Base-by-base conservation (phyloP, 2,113 vertebrate genomes). In the Trematomus loennbergii region DNA sequence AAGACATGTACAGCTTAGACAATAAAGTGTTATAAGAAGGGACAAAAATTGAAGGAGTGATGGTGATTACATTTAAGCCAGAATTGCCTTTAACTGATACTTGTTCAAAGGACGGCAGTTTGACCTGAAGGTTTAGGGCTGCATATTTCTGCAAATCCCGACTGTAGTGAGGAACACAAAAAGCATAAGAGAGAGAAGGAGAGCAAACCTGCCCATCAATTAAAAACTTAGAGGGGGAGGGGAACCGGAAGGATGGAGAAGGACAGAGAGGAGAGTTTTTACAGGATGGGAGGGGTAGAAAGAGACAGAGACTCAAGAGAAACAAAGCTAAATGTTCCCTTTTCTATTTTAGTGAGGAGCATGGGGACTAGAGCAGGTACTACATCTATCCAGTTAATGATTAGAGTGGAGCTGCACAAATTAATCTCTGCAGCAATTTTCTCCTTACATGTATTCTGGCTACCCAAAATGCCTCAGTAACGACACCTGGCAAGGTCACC, bases 401-500 rank as follows among this genome's bases (percentile, higher is more conserved):
- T 91, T 93, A 88, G 75, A 91, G 65, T 40, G 33, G 64, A 58
- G 50, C 68, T 48, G 80, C 86, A 87, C 73, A 86, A 85, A 89
- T 83, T 83, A 79, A 89, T 87, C 86, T 79, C 74, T 74, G 59
- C 58, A 29, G 58, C 49, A 13, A 36, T 63, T 75, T 60, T 74
- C 50, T 36, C 33, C 63, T 72, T 57, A 58, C 22, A 61, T 78
- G 75, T 61, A 86, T 16, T 49, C 72, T 62, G 33, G 45, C 58
- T 82, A 84, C 59, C 79, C 79, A 82, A 87, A 87, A 88, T 83
- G 86, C 75, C 66, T 79, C 75, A 75, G 85, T 75, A 57, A 85
- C 76, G 78, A 89, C 92, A 92, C 84, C 84, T 91, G 91, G 71
- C 91, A 93, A 94, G 93, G 94, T 93, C 93, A 92, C 69, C 22